Base-by-base conservation (phyloP, 53 echinoderm and acorn worm genomes). In the Astropecten irregularis region DNA sequence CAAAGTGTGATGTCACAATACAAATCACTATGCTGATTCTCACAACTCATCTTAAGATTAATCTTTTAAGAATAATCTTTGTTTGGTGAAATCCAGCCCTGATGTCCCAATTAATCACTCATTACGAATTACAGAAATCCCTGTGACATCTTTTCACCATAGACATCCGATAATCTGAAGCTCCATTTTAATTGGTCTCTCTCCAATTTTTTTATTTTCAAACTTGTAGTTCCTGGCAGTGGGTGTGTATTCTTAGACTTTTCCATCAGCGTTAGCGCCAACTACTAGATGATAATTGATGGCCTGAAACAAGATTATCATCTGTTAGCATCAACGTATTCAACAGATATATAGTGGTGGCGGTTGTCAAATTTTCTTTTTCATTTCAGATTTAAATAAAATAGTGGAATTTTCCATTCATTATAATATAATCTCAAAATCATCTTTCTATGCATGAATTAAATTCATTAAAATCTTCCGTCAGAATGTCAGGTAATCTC, bases 381-480 rank as follows among this genome's bases (percentile, higher is more conserved):
- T 32, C 34, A 54, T 23, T 74, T n/a, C 23, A 40, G 29, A 46
- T 47, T 62, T 62, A n/a, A 59, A 79, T 30, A 46, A 46, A 26
- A 6, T 1, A 35, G 4, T 58, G 29, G 9, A 16, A 79, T 47
- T 60, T 4, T 79, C 38, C 40, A 38, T 39, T 74, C 23, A 38
- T 47, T 11, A 48, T 31, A 9, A 40, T 21, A 9, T 60, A 21
- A 10, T 38, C 51, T n/a, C 16, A 28, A 47, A 47, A 76, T 27
- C 76, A 40, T 62, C 76, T 36, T 2, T 73, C 74, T 79, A 79
- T 79, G 79, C 79, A 79, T 79, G 79, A 79, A 30, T 79, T 18
- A 40, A 58, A 76, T 16, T 2, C 1, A 61, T 31, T 10, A 74
- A 18, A 57, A 8, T 16, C 39, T 57, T 56, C 27, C 20, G 40